A percentile compares a stretch with the other conserved stretches of the same genome.
phyloP scores from a whole-genome alignment of 2,888 invertebrate genomes.

The Amphiduros pacificus region DNA sequence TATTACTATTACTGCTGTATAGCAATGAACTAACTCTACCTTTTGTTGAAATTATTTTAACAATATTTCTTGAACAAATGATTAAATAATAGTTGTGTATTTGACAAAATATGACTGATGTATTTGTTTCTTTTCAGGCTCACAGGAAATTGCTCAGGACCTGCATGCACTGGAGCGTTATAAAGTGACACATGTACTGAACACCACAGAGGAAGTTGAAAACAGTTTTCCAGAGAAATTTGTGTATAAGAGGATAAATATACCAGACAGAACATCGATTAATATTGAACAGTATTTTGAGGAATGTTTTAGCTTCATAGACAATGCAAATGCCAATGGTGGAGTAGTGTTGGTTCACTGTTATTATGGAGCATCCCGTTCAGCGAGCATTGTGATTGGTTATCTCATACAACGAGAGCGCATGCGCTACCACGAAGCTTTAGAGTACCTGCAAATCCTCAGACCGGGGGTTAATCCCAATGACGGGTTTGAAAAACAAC shows the following conservation, averaged over 20 bases:
- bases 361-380: slow-evolving; percentile 27
- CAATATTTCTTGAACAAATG: too few species aligned
- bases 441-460: slow-evolving; percentile 24
- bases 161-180: slow-evolving; percentile 22
- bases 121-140: slow-evolving; percentile 13
- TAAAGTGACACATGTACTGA: slow-evolving; percentile 32
- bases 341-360: slow-evolving; percentile 26
- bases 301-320: slow-evolving; percentile 27
- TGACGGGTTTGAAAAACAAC: slow-evolving; percentile 25
- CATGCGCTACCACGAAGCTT: slow-evolving; percentile 25
- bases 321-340: slow-evolving; percentile 10
- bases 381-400: slow-evolving; percentile 26
- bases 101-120: too few species aligned
- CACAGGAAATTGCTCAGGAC: slow-evolving; percentile 29
- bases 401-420: slow-evolving; percentile 26
- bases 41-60: too few species aligned
- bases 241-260: slow-evolving; percentile 24
- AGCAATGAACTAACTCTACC: too few species aligned
- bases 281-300: slow-evolving; percentile 27
- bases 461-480: slow-evolving; percentile 27
- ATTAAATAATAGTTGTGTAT: too few species aligned
- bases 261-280: slow-evolving; percentile 26
- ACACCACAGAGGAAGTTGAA: slow-evolving; percentile 30
- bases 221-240: slow-evolving; percentile 25
- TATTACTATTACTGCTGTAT: too few species aligned